These are phyloP conservation scores for Sclerurus mexicanus DNA, from an alignment of 2,113 vertebrate genomes.

Conservation along the genomic window DNA sequence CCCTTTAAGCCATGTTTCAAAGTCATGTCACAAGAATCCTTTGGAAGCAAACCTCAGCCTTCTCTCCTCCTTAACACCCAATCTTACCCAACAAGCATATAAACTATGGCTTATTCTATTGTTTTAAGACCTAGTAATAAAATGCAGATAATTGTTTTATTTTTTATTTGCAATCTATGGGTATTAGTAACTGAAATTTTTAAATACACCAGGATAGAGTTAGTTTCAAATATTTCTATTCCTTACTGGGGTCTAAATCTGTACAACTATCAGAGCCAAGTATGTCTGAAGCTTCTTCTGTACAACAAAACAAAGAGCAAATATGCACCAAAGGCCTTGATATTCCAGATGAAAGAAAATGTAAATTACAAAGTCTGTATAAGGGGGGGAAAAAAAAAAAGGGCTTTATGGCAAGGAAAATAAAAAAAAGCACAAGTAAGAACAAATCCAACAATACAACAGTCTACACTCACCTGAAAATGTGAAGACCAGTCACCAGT, in stretches of 20 bases:
- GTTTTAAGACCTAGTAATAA: not conserved
- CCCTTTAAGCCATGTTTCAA: not conserved
- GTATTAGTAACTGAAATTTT: not conserved
- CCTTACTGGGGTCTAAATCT: not conserved
- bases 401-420: not conserved
- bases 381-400: not conserved
- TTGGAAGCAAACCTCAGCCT: not conserved
- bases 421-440: not conserved
- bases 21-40: slow-evolving; percentile 27
- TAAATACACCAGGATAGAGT: not conserved
- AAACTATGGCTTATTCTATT: not conserved
- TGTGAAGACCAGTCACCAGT: not conserved
- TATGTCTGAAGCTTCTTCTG: not conserved
- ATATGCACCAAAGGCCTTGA: not conserved
- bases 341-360: not conserved
- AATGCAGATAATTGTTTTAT: not conserved
- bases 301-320: not conserved
- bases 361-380: not conserved
- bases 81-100: not conserved
- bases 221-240: not conserved
- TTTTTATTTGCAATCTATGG: not conserved
- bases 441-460: not conserved
- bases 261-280: not conserved
- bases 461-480: not conserved
- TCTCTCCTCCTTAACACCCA: slow-evolving; percentile 3